A percentile compares a stretch with the other conserved stretches of the same genome.
Evolutionary conservation across 2,888 invertebrate genomes (phyloP).

Genomic region (Oscheius sp.): DNA sequence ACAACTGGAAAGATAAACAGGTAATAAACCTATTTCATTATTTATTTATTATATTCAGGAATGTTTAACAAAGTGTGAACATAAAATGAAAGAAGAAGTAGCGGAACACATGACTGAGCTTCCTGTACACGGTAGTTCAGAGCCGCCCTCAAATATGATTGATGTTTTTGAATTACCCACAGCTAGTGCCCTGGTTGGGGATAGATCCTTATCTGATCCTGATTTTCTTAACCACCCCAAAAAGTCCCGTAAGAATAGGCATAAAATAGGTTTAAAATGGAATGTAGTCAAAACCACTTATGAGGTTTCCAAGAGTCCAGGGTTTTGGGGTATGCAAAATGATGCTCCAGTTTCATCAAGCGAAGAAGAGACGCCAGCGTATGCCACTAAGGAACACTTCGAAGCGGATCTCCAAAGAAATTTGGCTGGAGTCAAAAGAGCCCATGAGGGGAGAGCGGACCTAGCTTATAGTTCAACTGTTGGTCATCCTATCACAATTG

Average conservation of each 20-base stretch:
- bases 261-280: slow-evolving; percentile 15
- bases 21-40: slow-evolving; percentile 3
- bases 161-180: slow-evolving; percentile 18
- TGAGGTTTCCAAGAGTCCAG: not conserved
- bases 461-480: slow-evolving; percentile 39
- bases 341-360: slow-evolving; percentile 26
- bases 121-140: slow-evolving; percentile 11
- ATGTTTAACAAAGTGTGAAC: slow-evolving; percentile 11
- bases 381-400: slow-evolving; percentile 37
- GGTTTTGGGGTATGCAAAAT: slow-evolving; percentile 11
- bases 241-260: slow-evolving; percentile 21
- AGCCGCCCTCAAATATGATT: slow-evolving; percentile 19
- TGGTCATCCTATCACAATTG: slow-evolving; percentile 42
- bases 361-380: slow-evolving; percentile 34
- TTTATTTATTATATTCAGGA: not conserved
- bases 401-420: slow-evolving; percentile 42
- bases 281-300: slow-evolving; percentile 20
- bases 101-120: not conserved
- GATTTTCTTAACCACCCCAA: not conserved
- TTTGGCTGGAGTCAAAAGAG: slow-evolving; percentile 36
- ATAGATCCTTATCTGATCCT: slow-evolving; percentile 3
- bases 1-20: slow-evolving; percentile 51
- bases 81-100: slow-evolving; percentile 13
- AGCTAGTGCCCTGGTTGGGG: slow-evolving; percentile 25
- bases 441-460: slow-evolving; percentile 39